Conservation (phyloP, 2,888 invertebrate genomes). For the Harpagoxenus sublaevis region DNA sequence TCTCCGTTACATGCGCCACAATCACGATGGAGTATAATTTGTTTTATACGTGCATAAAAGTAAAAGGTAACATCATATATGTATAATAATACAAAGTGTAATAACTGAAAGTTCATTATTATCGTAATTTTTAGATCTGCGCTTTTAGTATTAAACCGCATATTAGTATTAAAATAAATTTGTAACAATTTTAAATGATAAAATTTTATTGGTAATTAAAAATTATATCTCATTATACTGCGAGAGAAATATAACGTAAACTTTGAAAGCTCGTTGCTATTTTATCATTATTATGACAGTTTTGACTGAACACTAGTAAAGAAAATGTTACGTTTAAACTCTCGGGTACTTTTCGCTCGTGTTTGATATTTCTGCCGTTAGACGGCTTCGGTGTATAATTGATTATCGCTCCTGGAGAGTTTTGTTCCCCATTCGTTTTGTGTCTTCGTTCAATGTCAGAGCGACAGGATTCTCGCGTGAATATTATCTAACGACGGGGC, state of each 20-base stretch:
- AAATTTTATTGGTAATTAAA: neutral
- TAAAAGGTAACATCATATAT: neutral
- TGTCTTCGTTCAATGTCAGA: neutral
- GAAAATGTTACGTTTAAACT: slow-evolving; percentile 23
- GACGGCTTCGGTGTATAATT: slow-evolving; percentile 15
- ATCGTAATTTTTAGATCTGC: slow-evolving; percentile 33
- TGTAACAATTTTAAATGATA: neutral
- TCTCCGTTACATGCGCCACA: slow-evolving; percentile 3
- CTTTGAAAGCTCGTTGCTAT: neutral
- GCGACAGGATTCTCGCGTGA: slow-evolving; percentile 7
- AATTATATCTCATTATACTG: neutral
- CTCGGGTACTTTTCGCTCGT: neutral
- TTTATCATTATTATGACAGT: slow-evolving; percentile 48
- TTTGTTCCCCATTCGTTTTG: slow-evolving; percentile 3
- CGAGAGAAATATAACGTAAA: neutral
- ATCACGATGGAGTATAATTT: neutral
- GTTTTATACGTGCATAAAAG: neutral
- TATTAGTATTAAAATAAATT: neutral
- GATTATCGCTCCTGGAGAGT: slow-evolving; percentile 24
- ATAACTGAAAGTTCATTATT: neutral
- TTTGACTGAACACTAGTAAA: neutral
- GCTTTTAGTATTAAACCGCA: neutral
- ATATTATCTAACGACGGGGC: slow-evolving; percentile 41
- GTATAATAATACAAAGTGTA: neutral
- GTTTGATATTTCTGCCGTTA: slow-evolving; percentile 32